Evolutionary conservation across 2,797 vertebrate species (phyloP).

Genomic region (Periophthalmus magnuspinnatus): DNA sequence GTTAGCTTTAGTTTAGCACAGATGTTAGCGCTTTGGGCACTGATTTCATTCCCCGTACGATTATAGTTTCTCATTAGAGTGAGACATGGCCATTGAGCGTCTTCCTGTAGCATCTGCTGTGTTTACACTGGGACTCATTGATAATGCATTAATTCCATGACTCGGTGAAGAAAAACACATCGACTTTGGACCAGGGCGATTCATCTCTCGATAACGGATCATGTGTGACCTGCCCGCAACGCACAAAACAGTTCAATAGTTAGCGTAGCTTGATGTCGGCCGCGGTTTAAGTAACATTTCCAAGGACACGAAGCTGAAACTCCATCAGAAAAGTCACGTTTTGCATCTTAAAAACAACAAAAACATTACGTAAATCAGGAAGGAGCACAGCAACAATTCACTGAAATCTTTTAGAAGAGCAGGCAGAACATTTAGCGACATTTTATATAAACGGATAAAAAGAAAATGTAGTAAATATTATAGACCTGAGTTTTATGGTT

Average conservation of each 20-base stretch:
- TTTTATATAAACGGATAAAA: too few relatives aligned
- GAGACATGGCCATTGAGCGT: slow-evolving; percentile 58
- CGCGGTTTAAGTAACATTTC: too few relatives aligned
- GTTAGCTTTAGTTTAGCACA: slow-evolving; percentile 7
- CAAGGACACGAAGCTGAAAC: too few relatives aligned
- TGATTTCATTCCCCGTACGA: slow-evolving; percentile 53
- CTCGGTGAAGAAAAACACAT: slow-evolving; percentile 44
- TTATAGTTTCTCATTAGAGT: slow-evolving; percentile 71
- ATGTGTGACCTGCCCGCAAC: not conserved
- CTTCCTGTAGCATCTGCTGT: slow-evolving; percentile 66
- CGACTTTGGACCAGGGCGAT: slow-evolving; percentile 48
- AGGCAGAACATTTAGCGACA: too few relatives aligned
- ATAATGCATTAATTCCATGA: slow-evolving; percentile 68
- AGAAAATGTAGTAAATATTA: too few relatives aligned
- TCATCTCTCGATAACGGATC: slow-evolving; percentile 48
- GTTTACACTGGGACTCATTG: slow-evolving; percentile 64
- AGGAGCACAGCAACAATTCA: too few relatives aligned
- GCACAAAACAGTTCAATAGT: not conserved
- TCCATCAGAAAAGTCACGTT: too few relatives aligned
- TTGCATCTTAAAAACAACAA: too few relatives aligned
- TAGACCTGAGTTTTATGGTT: too few relatives aligned
- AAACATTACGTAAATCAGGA: too few relatives aligned
- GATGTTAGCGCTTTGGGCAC: slow-evolving; percentile 55
- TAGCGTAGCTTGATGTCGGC: too few relatives aligned
- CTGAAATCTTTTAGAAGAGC: too few relatives aligned